Conservation (phyloP, 1,140 invertebrate species). For the Zaprionus kolodkinae region DNA sequence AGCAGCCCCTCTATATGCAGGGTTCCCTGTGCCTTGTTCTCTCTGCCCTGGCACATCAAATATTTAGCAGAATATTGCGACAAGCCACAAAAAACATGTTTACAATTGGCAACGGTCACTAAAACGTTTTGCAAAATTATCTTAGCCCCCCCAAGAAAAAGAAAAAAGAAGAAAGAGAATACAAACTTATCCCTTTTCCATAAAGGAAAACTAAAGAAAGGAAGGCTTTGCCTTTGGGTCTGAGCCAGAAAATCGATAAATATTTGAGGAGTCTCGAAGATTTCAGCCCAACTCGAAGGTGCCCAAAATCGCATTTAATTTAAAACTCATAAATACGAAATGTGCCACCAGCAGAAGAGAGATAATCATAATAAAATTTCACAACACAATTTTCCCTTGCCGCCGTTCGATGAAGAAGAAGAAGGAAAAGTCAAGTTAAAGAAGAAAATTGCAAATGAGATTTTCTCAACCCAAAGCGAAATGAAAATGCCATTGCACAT, state of each 20-base stretch:
- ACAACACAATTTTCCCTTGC: slow-evolving; percentile 33
- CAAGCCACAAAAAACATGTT: slow-evolving; percentile 37
- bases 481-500: slow-evolving; percentile 47
- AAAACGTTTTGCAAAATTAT: slow-evolving; percentile 78
- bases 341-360: slow-evolving; percentile 30
- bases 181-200: slow-evolving; percentile 65
- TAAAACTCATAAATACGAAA: slow-evolving; percentile 81
- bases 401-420: background rate
- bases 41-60: no score
- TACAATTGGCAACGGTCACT: slow-evolving; percentile 62
- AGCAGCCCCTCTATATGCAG: background rate
- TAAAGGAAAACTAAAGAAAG: slow-evolving; percentile 11
- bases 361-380: slow-evolving; percentile 72
- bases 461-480: slow-evolving; percentile 16
- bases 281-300: slow-evolving; percentile 13
- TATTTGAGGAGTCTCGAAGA: slow-evolving; percentile 64
- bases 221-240: background rate
- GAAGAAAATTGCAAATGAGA: slow-evolving; percentile 59
- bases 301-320: slow-evolving; percentile 75
- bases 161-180: slow-evolving; percentile 37
- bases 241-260: slow-evolving; percentile 69
- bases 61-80: slow-evolving; percentile 66
- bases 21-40: no score
- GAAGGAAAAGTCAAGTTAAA: background rate
- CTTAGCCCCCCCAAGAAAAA: slow-evolving; percentile 19